These are phyloP conservation scores for Colostygia pectinataria DNA, from an alignment of 2,888 invertebrate species.

Conservation along the genomic window DNA sequence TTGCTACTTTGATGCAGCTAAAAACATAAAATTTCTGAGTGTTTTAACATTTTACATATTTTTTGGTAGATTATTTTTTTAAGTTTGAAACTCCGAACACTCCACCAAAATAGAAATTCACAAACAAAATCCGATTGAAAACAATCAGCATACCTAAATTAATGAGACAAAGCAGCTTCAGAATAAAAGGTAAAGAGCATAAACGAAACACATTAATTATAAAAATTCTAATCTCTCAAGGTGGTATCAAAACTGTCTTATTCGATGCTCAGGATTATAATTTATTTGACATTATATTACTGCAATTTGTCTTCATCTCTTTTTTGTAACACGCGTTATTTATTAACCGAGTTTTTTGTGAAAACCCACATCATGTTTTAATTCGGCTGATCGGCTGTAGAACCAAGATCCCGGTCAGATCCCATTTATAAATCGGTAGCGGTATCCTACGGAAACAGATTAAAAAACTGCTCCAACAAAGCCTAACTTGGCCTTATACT, in stretches of 20 bases:
- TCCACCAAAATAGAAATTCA: background rate
- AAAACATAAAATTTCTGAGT: too few relatives aligned
- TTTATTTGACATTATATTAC: constrained; percentile 63
- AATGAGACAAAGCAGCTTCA: constrained; percentile 1
- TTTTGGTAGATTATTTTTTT: too few relatives aligned
- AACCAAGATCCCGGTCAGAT: constrained; percentile 63
- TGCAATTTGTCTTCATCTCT: constrained; percentile 76
- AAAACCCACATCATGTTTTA: constrained; percentile 78
- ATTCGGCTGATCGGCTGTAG: constrained; percentile 68
- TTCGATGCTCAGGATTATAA: constrained; percentile 44
- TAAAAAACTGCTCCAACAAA: constrained; percentile 77
- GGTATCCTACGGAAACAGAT: constrained; percentile 82
- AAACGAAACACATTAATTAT: constrained; percentile 31
- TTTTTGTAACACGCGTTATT: constrained; percentile 72
- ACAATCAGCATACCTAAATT: background rate
- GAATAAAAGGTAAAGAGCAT: constrained; percentile 10
- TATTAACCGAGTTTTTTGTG: constrained; percentile 72
- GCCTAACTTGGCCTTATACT: constrained; percentile 72
- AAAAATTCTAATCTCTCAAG: constrained; percentile 32
- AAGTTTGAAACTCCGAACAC: too few relatives aligned
- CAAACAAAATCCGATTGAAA: background rate
- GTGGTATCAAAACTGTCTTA: constrained; percentile 36
- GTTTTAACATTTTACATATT: too few relatives aligned
- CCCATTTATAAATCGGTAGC: constrained; percentile 82
- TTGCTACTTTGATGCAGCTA: too few relatives aligned